phyloP scores from a whole-genome alignment of 64 coral and sea anemone species.

The Montipora cactus region DNA sequence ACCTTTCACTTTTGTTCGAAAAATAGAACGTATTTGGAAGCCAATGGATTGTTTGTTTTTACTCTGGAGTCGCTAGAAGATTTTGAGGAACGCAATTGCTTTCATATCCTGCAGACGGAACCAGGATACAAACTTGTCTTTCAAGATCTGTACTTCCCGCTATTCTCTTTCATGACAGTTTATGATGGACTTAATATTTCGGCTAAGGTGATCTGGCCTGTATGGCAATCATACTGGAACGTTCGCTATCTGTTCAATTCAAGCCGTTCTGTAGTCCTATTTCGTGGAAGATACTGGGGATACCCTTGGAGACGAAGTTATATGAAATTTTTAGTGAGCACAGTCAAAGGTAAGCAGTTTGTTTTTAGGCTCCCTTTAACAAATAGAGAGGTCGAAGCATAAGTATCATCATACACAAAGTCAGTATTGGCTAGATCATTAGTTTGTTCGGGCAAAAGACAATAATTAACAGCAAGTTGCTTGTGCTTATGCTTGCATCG shows the following conservation, averaged over 20 bases:
- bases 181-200: slow-evolving; percentile 59
- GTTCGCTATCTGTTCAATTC: slow-evolving; percentile 46
- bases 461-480: no score
- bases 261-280: neutral
- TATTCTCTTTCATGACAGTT: neutral
- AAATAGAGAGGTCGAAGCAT: no score
- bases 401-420: no score
- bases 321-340: slow-evolving; percentile 14
- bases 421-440: no score
- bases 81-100: neutral
- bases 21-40: slow-evolving; percentile 46
- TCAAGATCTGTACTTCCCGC: slow-evolving; percentile 24
- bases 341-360: slow-evolving; percentile 54
- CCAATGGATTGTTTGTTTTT: slow-evolving; percentile 20
- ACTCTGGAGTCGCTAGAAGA: neutral
- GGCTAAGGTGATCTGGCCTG: neutral
- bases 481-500: no score
- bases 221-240: neutral
- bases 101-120: slow-evolving; percentile 44
- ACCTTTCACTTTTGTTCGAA: slow-evolving; percentile 31
- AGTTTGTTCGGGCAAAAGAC: no score
- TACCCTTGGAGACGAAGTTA: no score
- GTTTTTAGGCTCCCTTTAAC: no score
- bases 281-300: neutral
- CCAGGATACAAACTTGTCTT: slow-evolving; percentile 62